Conservation (phyloP, 1,140 invertebrate genomes). For the Drosophila tristis region DNA sequence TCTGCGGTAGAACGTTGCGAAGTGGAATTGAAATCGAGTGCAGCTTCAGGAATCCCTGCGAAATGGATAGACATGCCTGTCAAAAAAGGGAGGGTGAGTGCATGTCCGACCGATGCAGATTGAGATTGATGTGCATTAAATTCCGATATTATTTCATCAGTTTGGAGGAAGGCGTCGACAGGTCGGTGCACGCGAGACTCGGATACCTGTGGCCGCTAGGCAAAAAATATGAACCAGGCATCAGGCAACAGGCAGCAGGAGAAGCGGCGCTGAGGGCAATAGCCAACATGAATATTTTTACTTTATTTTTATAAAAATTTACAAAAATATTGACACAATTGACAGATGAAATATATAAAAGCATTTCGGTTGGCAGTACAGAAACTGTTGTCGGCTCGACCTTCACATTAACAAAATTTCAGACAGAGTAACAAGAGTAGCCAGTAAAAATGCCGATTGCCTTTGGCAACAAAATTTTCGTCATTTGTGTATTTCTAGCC, state of each 20-base stretch:
- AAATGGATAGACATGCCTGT: conserved; percentile 35
- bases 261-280: conserved; percentile 22
- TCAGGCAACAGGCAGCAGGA: conserved; percentile 25
- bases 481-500: conserved; percentile 28
- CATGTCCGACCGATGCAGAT: no score
- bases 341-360: conserved; percentile 37
- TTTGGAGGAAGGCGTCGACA: conserved; percentile 36
- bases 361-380: conserved; percentile 13
- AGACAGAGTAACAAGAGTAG: neutral
- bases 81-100: conserved; percentile 24
- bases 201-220: conserved; percentile 21
- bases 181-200: conserved; percentile 45
- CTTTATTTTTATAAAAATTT: conserved; percentile 40
- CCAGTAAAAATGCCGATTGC: conserved; percentile 34
- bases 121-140: neutral
- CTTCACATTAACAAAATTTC: conserved; percentile 34
- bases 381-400: conserved; percentile 21
- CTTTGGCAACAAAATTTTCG: conserved; percentile 21
- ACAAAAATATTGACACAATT: conserved; percentile 70
- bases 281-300: neutral
- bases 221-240: neutral
- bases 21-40: conserved; percentile 26
- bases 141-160: conserved; percentile 11
- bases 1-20: conserved; percentile 42
- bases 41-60: conserved; percentile 34